Conservation (phyloP, 2,113 vertebrate genomes). For the Alligator mississippiensis region DNA sequence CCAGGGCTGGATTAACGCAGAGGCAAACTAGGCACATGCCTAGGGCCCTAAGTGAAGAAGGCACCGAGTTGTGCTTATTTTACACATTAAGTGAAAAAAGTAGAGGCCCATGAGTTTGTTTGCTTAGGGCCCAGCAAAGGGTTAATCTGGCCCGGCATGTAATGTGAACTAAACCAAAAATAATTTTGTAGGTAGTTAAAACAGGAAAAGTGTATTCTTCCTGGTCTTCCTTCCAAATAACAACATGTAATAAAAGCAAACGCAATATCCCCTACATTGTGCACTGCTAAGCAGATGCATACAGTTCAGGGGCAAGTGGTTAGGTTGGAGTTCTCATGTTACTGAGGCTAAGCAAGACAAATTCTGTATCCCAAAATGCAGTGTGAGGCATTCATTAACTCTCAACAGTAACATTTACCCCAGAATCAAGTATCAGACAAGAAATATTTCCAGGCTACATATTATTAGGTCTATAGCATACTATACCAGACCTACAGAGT, state of each 20-base stretch:
- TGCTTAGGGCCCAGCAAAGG: too few relatives aligned
- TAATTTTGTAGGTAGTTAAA: neutral
- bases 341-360: neutral
- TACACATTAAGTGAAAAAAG: too few relatives aligned
- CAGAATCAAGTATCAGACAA: neutral
- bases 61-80: too few relatives aligned
- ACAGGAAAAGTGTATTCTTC: neutral
- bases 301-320: neutral
- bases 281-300: neutral
- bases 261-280: neutral
- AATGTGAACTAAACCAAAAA: constrained; percentile 5
- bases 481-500: fast-evolving
- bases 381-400: fast-evolving
- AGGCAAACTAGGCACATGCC: too few relatives aligned
- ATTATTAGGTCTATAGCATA: neutral
- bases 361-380: neutral
- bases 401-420: neutral
- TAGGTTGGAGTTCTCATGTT: neutral
- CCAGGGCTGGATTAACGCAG: too few relatives aligned
- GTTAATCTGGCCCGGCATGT: neutral
- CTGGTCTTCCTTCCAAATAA: neutral
- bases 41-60: too few relatives aligned
- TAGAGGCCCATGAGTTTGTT: too few relatives aligned
- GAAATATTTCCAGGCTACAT: neutral
- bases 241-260: neutral